Conservation (phyloP, 2,113 vertebrate genomes). For the Illadopsis cleaveri region DNA sequence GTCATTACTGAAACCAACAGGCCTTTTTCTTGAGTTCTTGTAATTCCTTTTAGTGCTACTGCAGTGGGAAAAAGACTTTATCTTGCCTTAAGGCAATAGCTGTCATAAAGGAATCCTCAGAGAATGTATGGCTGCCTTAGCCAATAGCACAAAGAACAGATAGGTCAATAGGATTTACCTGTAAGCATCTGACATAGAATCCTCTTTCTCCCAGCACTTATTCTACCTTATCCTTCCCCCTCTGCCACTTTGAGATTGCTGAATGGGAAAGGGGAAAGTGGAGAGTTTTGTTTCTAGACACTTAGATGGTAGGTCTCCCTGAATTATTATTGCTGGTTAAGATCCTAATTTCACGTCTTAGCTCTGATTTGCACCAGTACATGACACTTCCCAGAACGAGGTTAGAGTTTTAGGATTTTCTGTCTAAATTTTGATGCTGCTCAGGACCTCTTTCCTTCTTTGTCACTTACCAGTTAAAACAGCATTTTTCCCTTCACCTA, state of each 20-base stretch:
- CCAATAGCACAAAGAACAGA: background rate
- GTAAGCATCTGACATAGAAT: background rate
- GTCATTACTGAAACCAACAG: background rate
- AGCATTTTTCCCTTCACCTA: background rate
- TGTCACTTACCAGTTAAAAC: background rate
- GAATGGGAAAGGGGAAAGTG: background rate
- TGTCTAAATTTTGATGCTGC: background rate
- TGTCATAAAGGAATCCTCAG: background rate
- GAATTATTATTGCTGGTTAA: background rate
- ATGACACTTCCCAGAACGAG: background rate
- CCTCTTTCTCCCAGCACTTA: background rate
- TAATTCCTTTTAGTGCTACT: background rate
- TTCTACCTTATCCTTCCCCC: background rate
- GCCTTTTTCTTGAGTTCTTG: background rate
- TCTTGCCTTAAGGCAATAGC: background rate
- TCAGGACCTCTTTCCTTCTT: background rate
- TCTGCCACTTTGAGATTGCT: background rate
- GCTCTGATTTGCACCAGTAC: background rate
- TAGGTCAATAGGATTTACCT: background rate
- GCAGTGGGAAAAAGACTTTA: background rate
- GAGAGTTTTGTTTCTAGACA: background rate
- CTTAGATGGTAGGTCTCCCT: background rate
- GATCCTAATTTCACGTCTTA: background rate
- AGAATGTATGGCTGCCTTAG: background rate
- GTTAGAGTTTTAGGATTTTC: background rate